Conservation (phyloP, 2,797 vertebrate species). For the Poeciliopsis gracilis region DNA sequence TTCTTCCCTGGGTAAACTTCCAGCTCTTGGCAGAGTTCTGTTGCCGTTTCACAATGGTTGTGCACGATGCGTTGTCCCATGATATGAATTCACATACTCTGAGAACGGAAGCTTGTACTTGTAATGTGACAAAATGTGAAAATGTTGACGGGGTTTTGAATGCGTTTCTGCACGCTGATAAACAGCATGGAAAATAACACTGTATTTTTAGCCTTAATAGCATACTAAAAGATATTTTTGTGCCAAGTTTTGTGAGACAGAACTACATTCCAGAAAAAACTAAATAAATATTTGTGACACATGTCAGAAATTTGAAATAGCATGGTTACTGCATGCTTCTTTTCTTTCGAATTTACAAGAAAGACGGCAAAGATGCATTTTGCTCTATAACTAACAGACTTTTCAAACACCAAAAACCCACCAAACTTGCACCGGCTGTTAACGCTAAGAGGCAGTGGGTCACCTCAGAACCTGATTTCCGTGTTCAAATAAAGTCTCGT, state of each 20-base stretch:
- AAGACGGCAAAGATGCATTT: neutral
- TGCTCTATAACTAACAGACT: neutral
- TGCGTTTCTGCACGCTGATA: neutral
- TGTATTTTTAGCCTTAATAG: neutral
- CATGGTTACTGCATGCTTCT: neutral
- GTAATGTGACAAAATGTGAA: neutral
- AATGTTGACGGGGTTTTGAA: neutral
- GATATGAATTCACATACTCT: neutral
- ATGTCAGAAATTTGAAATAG: neutral
- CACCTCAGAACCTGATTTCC: neutral
- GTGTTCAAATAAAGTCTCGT: neutral
- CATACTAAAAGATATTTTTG: neutral
- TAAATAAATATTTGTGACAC: neutral
- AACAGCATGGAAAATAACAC: neutral
- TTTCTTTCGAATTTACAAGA: neutral
- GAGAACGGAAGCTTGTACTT: neutral
- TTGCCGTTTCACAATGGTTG: neutral
- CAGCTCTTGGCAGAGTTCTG: constrained; percentile 1
- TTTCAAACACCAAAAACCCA: neutral
- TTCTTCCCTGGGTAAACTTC: constrained; percentile 5
- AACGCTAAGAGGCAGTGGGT: neutral
- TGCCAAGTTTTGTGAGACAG: neutral
- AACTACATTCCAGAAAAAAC: neutral
- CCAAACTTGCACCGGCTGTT: neutral
- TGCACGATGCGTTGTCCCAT: too few relatives aligned